Conservation (phyloP, 2,888 invertebrate genomes). For the Papilio protenor region DNA sequence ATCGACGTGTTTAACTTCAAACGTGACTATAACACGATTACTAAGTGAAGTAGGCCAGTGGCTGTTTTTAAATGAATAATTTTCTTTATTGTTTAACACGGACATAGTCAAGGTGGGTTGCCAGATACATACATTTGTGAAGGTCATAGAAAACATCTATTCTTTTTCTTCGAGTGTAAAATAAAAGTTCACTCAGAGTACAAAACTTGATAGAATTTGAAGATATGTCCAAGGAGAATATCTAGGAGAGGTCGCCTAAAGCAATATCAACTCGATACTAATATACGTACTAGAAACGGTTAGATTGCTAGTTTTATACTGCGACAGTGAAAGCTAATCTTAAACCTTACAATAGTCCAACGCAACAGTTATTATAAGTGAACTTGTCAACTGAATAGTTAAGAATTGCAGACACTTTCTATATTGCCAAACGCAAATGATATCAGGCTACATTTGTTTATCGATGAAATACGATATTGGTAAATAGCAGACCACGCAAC, state of each 20-base stretch:
- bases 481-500: constrained; percentile 41
- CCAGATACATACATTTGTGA: not conserved
- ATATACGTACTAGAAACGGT: not conserved
- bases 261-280: not conserved
- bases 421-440: constrained; percentile 29
- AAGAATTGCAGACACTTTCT: constrained; percentile 4
- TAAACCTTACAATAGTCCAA: not conserved
- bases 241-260: not conserved
- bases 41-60: not conserved
- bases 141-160: not conserved
- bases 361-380: not conserved
- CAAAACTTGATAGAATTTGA: not conserved
- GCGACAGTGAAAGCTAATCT: not conserved
- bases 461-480: constrained; percentile 44
- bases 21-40: constrained; percentile 15
- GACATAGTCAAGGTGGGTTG: not conserved
- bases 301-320: not conserved
- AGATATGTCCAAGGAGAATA: not conserved
- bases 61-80: not conserved
- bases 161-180: not conserved
- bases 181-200: too few relatives aligned
- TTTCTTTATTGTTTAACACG: not conserved
- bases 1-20: not conserved
- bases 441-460: constrained; percentile 37
- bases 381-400: constrained; percentile 2